Base-by-base conservation (phyloP, 1,140 invertebrate genomes). In the Tetraneura akinire region DNA sequence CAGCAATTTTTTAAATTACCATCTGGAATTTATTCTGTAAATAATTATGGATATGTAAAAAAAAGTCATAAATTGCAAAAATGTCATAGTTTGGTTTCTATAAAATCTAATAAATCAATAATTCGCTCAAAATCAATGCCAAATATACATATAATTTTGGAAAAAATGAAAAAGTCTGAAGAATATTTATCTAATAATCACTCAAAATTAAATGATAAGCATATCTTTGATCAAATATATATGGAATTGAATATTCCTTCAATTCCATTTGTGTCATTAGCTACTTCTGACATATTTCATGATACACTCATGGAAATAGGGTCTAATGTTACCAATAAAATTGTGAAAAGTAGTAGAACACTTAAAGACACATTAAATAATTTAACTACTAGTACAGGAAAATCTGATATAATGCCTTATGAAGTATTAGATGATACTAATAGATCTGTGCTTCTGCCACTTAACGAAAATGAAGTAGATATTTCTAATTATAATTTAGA, bases 281-380 rank as follows among this genome's bases (percentile, higher is more conserved):
- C 83, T 32, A 82, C 82, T 42, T 82, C 83, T 26, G 83, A 84
- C 62, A 76, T 82, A 16, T 82, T 83, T 64, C 83, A 84, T 11
- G 82, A 88, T 83, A 85, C 87, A n/a, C 82, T 89, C 14, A 87
- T 88, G 84, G 88, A 87, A 45, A 81, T 88, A 14, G 86, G 87
- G 62, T 83, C 85, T 23, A 86, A 86, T 42, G 85, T 89, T 18
- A 85, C 86, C 1, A 87, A 86, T 74, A 88, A 88, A 84, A 83
- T 88, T 11, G 87, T 82, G 82, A 85, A 84, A 14, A 86, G 87
- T 80, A 88, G 87, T 82, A 87, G 86, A 81, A 87, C 85, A 26
- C 83, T 89, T 66, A 78, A 78, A 78, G 74, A 78, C 42, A 78
- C 74, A 23, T 11, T 78, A 23, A 78, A 87, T 45, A 78, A 60